A percentile compares a stretch with the other conserved stretches of the same genome.
These are phyloP conservation scores for Oeneis ivallda DNA, from an alignment of 2,888 invertebrate genomes.

Conservation along the genomic window DNA sequence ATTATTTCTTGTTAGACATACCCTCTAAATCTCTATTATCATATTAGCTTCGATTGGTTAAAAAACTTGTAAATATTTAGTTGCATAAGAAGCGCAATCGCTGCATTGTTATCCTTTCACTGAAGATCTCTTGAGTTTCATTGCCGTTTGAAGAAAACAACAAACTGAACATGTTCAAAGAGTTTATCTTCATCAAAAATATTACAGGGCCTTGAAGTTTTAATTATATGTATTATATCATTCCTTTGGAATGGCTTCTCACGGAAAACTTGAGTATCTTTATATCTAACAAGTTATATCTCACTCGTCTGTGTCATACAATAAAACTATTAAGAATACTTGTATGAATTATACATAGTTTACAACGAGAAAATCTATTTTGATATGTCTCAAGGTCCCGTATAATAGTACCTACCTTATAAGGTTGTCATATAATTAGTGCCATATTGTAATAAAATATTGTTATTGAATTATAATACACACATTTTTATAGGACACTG, in stretches of 20 bases:
- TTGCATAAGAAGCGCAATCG: constrained; percentile 58
- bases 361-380: background rate
- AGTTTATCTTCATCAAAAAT: constrained; percentile 12
- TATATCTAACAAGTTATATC: too few species aligned
- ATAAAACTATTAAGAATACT: too few species aligned
- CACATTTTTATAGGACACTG: constrained; percentile 77
- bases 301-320: too few species aligned
- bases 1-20: constrained; percentile 5
- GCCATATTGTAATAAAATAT: constrained; percentile 12
- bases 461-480: constrained; percentile 46
- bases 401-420: background rate
- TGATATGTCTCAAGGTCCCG: background rate
- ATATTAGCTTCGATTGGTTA: constrained; percentile 28
- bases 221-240: too few species aligned
- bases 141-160: constrained; percentile 70
- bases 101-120: constrained; percentile 80
- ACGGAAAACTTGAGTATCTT: too few species aligned
- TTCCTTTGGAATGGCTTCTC: too few species aligned
- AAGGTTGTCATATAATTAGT: background rate
- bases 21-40: background rate
- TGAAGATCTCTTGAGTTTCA: constrained; percentile 80
- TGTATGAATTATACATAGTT: too few species aligned
- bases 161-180: constrained; percentile 64
- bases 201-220: background rate
- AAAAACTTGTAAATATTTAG: constrained; percentile 55